Base-by-base conservation (phyloP, 2,113 vertebrate species). In the Zosterops japonicus region DNA sequence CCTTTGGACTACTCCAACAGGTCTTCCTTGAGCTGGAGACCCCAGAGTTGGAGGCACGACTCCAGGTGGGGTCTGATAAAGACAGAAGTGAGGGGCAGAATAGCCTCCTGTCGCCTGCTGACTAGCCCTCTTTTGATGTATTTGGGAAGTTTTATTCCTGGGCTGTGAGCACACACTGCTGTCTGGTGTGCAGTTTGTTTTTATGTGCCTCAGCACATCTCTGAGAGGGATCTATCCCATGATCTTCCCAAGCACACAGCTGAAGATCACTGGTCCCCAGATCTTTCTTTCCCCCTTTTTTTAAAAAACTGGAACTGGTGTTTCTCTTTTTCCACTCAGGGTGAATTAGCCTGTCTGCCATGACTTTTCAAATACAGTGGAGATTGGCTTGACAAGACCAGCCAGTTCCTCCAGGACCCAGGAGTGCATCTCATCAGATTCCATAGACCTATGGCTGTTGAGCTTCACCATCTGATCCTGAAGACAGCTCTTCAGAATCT, bases 171-270 rank as follows among this genome's bases (percentile, higher is more conserved):
- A 52, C 12, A 53, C 18, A 9, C 22, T 53, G 3, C n/a, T 23
- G 14, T 27, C 27, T 60, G 53, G 18, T 33, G 11, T 28, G 27
- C 53, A 60, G 18, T 12, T 33, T 28, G 11, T 12, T 36, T 69
- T 39, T 14, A 33, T 0, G 0, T 33, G 6, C 46, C 14, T 60
- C 33, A 44, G 55, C 27, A 46, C 9, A 23, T 35, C 27, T 44
- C 39, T 0, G 0, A 33, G 5, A 22, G 47, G 22, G 6, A 60
- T 36, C 11, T 68, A 7, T 50, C 52, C 46, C 31, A 27, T 6
- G 17, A 33, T 46, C 11, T 39, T 60, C 18, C 36, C 33, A 60
- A 8, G 18, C 28, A 39, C 27, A 44, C 11, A 46, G 22, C 3
- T 77, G 53, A 68, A 36, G 27, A 6, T 68, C 27, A 33, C 9